Conservation (phyloP, 2,113 vertebrate species). For the Motacilla alba region DNA sequence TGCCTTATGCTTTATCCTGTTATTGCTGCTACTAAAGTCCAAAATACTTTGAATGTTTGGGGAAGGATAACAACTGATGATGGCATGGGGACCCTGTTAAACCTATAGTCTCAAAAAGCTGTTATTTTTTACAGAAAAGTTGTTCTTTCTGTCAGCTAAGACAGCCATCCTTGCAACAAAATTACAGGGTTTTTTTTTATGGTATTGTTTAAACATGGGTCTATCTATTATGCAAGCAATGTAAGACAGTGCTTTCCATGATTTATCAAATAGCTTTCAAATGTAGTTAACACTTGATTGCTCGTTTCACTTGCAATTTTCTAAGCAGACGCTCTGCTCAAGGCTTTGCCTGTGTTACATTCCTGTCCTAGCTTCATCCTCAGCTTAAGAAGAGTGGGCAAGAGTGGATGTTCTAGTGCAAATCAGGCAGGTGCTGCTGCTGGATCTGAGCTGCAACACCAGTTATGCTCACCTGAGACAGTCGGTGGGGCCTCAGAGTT, state of each 20-base stretch:
- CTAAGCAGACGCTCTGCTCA: neutral
- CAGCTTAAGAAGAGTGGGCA: neutral
- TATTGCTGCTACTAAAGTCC: neutral
- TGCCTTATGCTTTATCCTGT: neutral
- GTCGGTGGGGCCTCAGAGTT: neutral
- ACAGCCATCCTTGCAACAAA: neutral
- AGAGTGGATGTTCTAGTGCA: neutral
- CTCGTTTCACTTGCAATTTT: neutral
- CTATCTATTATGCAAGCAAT: neutral
- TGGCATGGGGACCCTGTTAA: neutral
- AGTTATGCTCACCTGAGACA: neutral
- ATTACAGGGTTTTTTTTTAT: neutral
- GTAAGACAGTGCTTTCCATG: neutral
- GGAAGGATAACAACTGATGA: neutral
- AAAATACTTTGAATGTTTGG: neutral
- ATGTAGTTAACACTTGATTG: neutral
- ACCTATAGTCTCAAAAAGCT: neutral
- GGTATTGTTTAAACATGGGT: neutral
- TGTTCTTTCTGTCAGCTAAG: neutral
- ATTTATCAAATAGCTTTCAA: neutral
- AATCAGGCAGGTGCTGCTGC: neutral
- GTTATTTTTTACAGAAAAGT: neutral
- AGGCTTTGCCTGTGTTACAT: neutral
- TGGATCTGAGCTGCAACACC: neutral
- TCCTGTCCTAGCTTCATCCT: neutral